phyloP scores from a whole-genome alignment of 2,797 vertebrate species.

The Synaphobranchus kaupii region DNA sequence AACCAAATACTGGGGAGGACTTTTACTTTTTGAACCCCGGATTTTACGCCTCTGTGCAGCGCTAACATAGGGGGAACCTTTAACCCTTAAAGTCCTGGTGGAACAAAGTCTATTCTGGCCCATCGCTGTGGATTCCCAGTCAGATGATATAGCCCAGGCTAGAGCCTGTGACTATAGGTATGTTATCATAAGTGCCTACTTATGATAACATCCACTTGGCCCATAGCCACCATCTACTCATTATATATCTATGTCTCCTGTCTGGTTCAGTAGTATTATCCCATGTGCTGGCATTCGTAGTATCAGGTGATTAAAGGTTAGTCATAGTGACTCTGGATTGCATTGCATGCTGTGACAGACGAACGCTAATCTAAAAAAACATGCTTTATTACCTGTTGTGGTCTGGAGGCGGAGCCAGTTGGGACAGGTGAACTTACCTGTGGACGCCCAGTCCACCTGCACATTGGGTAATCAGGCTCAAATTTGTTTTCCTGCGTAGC shows the following conservation, averaged over 20 bases:
- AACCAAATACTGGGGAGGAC: too few relatives aligned
- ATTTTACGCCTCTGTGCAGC: not conserved
- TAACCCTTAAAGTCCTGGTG: not conserved
- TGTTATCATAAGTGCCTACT: not conserved
- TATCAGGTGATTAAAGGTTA: not conserved
- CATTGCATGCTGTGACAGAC: not conserved
- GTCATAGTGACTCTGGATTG: not conserved
- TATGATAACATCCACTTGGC: not conserved
- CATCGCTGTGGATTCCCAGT: not conserved
- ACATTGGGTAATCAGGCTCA: conserved; percentile 13
- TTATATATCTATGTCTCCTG: not conserved
- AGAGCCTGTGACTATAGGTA: not conserved
- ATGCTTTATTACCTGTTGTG: not conserved
- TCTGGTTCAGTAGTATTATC: not conserved
- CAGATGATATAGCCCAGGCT: not conserved
- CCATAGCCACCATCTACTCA: not conserved
- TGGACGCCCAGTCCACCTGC: not conserved
- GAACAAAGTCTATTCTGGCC: not conserved
- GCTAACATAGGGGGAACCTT: too few relatives aligned
- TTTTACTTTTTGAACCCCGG: too few relatives aligned
- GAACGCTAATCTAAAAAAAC: not conserved
- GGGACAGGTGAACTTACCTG: conserved; percentile 30
- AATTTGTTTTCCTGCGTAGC: not conserved
- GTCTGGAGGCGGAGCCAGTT: not conserved
- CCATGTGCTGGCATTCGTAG: not conserved